Percentiles rank a stretch among this genome's conserved stretches.
Evolutionary conservation across 1,140 invertebrate genomes (phyloP).

Genomic region (Hypsibius dujardini): DNA sequence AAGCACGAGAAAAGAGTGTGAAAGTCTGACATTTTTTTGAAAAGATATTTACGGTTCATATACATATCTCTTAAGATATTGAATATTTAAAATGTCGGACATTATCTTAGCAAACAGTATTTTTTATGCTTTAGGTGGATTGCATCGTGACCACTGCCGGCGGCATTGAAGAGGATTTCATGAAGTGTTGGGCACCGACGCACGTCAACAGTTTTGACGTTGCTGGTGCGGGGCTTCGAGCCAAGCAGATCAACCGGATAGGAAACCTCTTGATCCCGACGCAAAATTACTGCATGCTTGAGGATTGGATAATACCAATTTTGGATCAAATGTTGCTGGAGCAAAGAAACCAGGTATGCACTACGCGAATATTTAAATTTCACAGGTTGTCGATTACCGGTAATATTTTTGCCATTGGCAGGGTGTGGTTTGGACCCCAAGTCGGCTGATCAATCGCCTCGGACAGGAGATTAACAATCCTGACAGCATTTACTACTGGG

Average conservation of each 20-base stretch:
- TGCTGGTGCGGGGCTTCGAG: constrained; percentile 40
- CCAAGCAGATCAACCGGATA: constrained; percentile 62
- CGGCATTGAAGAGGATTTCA: constrained; percentile 95
- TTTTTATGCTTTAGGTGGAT: constrained; percentile 47
- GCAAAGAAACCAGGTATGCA: constrained; percentile 49
- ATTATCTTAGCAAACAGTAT: not conserved
- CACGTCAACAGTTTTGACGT: constrained; percentile 77
- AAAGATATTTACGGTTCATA: too few species aligned
- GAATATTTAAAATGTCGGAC: constrained; percentile 13
- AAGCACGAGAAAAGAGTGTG: too few species aligned
- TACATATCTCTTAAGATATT: constrained; percentile 15
- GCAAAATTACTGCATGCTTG: constrained; percentile 94
- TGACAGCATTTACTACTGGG: constrained; percentile 93
- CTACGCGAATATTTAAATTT: not conserved
- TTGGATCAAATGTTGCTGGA: constrained; percentile 76
- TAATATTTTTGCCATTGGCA: constrained; percentile 24
- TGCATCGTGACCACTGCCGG: constrained; percentile 93
- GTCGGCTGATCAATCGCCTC: constrained; percentile 59
- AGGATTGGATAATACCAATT: constrained; percentile 91
- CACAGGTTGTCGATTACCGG: not conserved
- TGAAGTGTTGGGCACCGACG: constrained; percentile 89
- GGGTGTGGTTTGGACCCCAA: constrained; percentile 74
- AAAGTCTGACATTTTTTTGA: too few species aligned
- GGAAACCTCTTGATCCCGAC: constrained; percentile 95
- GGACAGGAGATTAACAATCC: constrained; percentile 78